Base-by-base conservation (phyloP, 2,797 vertebrate genomes). In the Epinephelus coioides region DNA sequence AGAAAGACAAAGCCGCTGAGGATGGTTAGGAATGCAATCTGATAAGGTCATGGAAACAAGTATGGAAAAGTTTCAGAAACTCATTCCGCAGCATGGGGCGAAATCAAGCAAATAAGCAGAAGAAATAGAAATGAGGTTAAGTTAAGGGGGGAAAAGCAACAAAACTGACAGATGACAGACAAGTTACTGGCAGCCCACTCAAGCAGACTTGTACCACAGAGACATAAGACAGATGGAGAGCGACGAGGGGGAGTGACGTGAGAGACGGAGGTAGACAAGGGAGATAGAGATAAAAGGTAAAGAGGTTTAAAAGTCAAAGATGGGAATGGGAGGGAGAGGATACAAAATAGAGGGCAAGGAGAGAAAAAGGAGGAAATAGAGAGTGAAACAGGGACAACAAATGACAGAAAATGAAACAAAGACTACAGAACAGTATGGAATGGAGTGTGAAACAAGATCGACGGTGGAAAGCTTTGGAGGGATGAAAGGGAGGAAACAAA, bases 91-190 rank as follows among this genome's bases (percentile, higher is more conserved):
- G 44, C 7, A 54, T 53, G 30, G 25, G 40, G 50, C 1, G 30
- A 56, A 85, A 79, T 65, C 21, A 78, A 75, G 74, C 44, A 70
- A 74, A 69, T 65, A 81, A 78, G 47, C 40, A 25, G 40, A 66
- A 74, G 43, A 62, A 86, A 81, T 23, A 71, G 54, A 85, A 86
- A 86, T 76, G 11, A 68, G 72, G 64, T 71, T 72, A 49, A 73
- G 62, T 46, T 56, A 19, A 69, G 62, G 63, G 50, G 43, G 13
- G 59, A 64, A 38, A 43, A 18, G 47, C 34, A 81, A 65, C 34
- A 74, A 76, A 86, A 78, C 61, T 88, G 83, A 83, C 73, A 86
- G 71, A 64, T 82, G 79, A 90, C 67, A 74, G 79, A 78, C 73
- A 84, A 38, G 69, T 76, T 70, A 68, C 72, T 77, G 82, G 79